Percentiles rank a stretch among this genome's conserved stretches.
Conservation (phyloP, 2,797 vertebrate genomes). For the Paratrypauchen microcephalus region DNA sequence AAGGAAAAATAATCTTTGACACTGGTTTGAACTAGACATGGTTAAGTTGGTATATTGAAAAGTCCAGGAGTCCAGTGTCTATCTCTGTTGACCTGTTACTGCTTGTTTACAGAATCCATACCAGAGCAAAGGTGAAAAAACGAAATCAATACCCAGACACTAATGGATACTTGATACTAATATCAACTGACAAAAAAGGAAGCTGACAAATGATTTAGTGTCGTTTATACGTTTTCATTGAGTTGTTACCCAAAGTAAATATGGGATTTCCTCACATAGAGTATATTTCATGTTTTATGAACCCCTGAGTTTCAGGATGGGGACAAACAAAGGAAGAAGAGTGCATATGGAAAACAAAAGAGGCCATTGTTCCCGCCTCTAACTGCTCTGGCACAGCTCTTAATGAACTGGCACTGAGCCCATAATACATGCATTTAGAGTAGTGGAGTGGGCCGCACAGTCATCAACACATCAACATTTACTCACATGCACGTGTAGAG, state of each 20-base stretch:
- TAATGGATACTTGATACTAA: neutral
- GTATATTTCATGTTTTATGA: slow-evolving; percentile 9
- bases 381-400: slow-evolving; percentile 57
- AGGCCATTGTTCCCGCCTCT: slow-evolving; percentile 62
- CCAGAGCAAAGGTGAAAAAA: slow-evolving; percentile 21
- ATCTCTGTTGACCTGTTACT: slow-evolving; percentile 42
- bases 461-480: slow-evolving; percentile 48
- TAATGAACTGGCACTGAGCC: slow-evolving; percentile 70
- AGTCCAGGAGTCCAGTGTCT: slow-evolving; percentile 38
- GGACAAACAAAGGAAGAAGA: slow-evolving; percentile 33
- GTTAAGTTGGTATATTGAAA: neutral
- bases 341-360: slow-evolving; percentile 54
- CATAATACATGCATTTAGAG: slow-evolving; percentile 52
- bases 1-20: neutral
- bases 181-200: neutral
- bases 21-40: slow-evolving; percentile 8
- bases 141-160: neutral
- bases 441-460: slow-evolving; percentile 50
- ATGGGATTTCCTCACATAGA: neutral
- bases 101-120: slow-evolving; percentile 41
- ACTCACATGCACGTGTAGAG: neutral
- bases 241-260: neutral
- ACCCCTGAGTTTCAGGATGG: slow-evolving; percentile 13
- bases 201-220: neutral
- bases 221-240: neutral